Percentiles rank a stretch among this genome's conserved stretches.
phyloP scores from a whole-genome alignment of 2,888 invertebrate genomes.

The Mayetiola destructor region DNA sequence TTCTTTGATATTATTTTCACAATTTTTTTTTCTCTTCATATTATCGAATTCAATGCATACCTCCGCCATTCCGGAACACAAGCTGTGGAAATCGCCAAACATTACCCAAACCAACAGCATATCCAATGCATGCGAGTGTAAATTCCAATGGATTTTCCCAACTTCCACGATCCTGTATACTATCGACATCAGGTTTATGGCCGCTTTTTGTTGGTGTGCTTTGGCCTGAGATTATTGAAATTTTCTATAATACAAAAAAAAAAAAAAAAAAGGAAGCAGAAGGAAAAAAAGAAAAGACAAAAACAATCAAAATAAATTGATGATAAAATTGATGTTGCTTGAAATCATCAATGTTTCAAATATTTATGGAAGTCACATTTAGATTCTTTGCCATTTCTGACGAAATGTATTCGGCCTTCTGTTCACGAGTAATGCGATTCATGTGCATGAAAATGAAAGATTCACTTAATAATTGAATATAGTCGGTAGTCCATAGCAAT shows the following conservation, averaged over 20 bases:
- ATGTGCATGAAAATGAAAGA: no score
- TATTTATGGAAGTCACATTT: no score
- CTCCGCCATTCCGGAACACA: slow-evolving; percentile 23
- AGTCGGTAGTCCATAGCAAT: no score
- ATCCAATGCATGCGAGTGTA: slow-evolving; percentile 22
- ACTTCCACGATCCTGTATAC: slow-evolving; percentile 19
- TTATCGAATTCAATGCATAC: slow-evolving; percentile 17
- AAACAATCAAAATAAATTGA: not conserved
- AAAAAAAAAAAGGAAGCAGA: not conserved
- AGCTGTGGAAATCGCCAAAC: slow-evolving; percentile 24
- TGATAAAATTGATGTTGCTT: not conserved
- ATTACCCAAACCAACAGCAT: slow-evolving; percentile 24
- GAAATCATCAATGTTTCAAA: not conserved
- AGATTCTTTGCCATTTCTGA: no score
- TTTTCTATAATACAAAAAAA: not conserved
- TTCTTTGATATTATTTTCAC: not conserved
- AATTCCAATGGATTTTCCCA: slow-evolving; percentile 23
- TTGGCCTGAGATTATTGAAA: not conserved
- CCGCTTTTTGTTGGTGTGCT: not conserved
- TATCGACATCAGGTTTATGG: not conserved
- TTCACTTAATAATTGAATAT: no score
- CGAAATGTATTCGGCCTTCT: no score
- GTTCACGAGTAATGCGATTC: no score
- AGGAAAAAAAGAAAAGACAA: not conserved
- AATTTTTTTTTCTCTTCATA: not conserved